Percentiles rank a stretch among this genome's conserved stretches.
phyloP scores from a whole-genome alignment of 2,888 invertebrate species.

The Caenorhabditis sinica region DNA sequence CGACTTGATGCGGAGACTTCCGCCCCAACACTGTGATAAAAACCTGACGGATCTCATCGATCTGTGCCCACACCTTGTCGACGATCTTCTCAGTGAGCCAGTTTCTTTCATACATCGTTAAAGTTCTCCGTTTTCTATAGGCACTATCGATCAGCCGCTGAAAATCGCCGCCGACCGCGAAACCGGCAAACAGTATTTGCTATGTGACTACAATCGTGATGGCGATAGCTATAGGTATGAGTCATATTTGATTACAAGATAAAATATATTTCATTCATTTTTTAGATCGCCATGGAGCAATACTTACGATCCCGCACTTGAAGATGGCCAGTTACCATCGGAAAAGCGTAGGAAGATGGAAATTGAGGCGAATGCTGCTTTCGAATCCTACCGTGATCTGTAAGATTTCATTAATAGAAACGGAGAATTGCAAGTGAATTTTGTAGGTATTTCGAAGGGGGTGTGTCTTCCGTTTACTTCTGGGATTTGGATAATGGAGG shows the following conservation, averaged over 20 bases:
- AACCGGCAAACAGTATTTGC: conserved; percentile 95
- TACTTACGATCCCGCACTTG: conserved; percentile 96
- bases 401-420: conserved; percentile 32
- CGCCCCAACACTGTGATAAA: conserved; percentile 99
- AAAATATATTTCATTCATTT: not conserved
- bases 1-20: conserved; percentile 98
- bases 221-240: conserved; percentile 94
- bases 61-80: conserved; percentile 86
- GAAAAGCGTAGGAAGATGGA: conserved; percentile 95
- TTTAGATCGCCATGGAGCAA: conserved; percentile 97
- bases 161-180: conserved; percentile 95
- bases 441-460: conserved; percentile 92
- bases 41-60: conserved; percentile 98
- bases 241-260: not conserved
- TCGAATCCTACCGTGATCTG: conserved; percentile 94
- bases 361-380: conserved; percentile 98
- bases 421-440: too few species aligned
- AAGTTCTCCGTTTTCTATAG: conserved; percentile 33
- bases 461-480: conserved; percentile 98
- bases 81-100: conserved; percentile 71
- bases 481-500: conserved; percentile 98
- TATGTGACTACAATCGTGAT: conserved; percentile 99
- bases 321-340: conserved; percentile 98
- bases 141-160: conserved; percentile 93
- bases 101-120: not conserved